Evolutionary conservation across 92 coral and sea anemone species (phyloP).

Genomic region (Umimayanthus kanabou): DNA sequence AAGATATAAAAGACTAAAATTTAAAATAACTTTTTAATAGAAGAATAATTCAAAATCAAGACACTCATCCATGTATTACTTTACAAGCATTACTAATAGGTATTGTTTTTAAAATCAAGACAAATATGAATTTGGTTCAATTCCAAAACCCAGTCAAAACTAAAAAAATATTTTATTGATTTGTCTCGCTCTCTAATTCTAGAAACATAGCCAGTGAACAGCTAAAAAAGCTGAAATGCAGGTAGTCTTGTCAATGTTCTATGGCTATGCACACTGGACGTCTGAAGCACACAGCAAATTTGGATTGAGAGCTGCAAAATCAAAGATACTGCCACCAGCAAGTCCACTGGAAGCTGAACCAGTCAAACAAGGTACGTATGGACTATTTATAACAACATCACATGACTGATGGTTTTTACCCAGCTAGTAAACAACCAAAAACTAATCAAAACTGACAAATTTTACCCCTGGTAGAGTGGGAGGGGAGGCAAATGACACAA

Average conservation of each 20-base stretch:
- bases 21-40: too few species aligned
- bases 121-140: neutral
- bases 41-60: too few species aligned
- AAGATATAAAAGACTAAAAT: too few species aligned
- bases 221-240: neutral
- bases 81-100: neutral
- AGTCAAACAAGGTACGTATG: neutral
- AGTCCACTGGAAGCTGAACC: neutral
- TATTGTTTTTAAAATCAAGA: neutral
- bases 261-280: neutral
- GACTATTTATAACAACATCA: neutral
- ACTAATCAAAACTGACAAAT: neutral
- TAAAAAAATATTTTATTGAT: too few species aligned
- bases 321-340: neutral
- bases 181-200: too few species aligned
- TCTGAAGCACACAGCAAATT: too few species aligned
- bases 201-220: neutral
- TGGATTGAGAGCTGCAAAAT: neutral
- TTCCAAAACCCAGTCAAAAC: neutral
- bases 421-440: neutral
- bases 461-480: conserved; percentile 4
- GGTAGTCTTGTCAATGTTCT: neutral
- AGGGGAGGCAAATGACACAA: neutral
- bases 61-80: neutral
- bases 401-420: conserved; percentile 12